Percentiles rank a stretch among this genome's conserved stretches.
phyloP scores from a whole-genome alignment of 2,888 invertebrate species.

The Lasioglossum lativentre region DNA sequence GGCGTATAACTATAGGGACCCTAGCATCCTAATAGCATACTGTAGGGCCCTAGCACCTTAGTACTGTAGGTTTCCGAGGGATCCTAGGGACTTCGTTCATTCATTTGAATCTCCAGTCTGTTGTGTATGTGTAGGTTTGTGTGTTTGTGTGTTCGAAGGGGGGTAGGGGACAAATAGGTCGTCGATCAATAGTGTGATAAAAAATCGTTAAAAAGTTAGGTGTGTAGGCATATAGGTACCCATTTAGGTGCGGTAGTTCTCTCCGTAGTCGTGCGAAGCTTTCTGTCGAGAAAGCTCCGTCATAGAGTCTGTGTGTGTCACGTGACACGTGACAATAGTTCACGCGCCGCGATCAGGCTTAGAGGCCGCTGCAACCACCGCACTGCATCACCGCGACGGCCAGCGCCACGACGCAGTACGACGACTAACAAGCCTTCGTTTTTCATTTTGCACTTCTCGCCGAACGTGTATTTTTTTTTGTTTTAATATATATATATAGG shows the following conservation, averaged over 20 bases:
- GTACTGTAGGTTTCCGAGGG: background rate
- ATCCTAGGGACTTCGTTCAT: background rate
- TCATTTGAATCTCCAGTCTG: background rate
- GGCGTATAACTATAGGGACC: background rate
- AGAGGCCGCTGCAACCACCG: slow-evolving; percentile 83
- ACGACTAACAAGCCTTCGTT: slow-evolving; percentile 82
- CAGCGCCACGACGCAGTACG: slow-evolving; percentile 84
- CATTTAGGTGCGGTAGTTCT: slow-evolving; percentile 83
- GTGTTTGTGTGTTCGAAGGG: background rate
- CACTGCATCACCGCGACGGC: slow-evolving; percentile 84
- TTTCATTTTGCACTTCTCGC: slow-evolving; percentile 56
- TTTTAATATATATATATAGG: slow-evolving; percentile 12
- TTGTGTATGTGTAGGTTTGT: background rate
- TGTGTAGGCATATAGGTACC: slow-evolving; percentile 83
- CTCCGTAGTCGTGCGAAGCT: slow-evolving; percentile 82
- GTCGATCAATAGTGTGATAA: slow-evolving; percentile 48
- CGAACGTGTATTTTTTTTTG: slow-evolving; percentile 34
- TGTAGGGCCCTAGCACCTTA: background rate
- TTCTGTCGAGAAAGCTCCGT: slow-evolving; percentile 82
- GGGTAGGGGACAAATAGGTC: slow-evolving; percentile 14
- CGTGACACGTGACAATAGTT: slow-evolving; percentile 78
- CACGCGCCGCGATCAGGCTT: slow-evolving; percentile 79
- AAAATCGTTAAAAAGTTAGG: slow-evolving; percentile 80
- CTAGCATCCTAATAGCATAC: background rate
- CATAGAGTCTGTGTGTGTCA: slow-evolving; percentile 79